These are phyloP conservation scores for Sterrhoptilus dennistouni DNA, from an alignment of 2,113 vertebrate species.

Conservation along the genomic window DNA sequence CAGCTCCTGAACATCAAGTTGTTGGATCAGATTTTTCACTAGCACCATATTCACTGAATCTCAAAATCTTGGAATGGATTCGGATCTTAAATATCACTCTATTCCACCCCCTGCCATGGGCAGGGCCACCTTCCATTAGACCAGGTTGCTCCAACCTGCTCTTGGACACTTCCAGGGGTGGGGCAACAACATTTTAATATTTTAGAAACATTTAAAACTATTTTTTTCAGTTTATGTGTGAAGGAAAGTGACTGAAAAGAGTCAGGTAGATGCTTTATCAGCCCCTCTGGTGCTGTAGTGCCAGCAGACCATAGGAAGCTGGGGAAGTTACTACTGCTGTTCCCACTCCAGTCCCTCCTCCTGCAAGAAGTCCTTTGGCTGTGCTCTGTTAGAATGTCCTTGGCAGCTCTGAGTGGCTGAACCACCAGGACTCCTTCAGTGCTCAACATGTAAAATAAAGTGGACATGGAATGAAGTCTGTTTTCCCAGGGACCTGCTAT, in stretches of 20 bases:
- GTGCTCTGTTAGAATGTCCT: conserved; percentile 31
- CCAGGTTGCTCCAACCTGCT: background rate
- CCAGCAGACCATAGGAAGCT: background rate
- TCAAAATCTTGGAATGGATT: background rate
- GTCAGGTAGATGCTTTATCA: background rate
- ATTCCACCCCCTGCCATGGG: background rate
- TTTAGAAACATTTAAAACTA: background rate
- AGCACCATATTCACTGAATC: background rate
- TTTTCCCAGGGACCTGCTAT: background rate
- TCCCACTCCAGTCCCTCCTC: background rate
- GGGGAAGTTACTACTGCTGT: background rate
- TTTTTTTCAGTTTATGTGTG: background rate
- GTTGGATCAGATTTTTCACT: background rate
- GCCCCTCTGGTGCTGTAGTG: background rate
- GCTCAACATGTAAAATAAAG: background rate
- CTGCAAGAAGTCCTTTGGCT: background rate
- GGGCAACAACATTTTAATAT: background rate
- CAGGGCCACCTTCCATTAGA: background rate
- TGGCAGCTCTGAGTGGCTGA: conserved; percentile 21
- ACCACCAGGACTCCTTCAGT: background rate
- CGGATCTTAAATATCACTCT: background rate
- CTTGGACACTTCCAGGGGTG: background rate
- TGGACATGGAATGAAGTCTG: background rate
- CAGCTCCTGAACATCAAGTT: background rate
- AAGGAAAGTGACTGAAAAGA: background rate